Base-by-base conservation (phyloP, 2,113 vertebrate genomes). In the Phyllostomus discolor region DNA sequence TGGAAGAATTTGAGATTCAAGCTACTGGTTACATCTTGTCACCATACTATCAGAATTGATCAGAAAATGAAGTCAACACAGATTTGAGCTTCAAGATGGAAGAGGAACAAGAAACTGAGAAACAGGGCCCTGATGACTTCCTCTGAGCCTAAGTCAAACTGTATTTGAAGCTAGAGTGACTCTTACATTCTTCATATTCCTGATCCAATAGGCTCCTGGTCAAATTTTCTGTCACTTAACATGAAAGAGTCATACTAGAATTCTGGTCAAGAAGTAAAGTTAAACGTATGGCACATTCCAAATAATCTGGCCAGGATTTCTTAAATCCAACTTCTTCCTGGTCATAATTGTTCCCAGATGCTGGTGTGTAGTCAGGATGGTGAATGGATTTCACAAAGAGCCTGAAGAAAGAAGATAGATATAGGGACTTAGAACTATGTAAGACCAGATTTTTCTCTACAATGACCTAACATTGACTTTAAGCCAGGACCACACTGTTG, bases 401-500 rank as follows among this genome's bases (percentile, higher is more conserved):
- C n/a, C n/a, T 81, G 33, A 24, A 82, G 73, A 92, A 72, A 70
- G 9, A 57, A 52, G 38, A 85, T 57, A 43, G 3, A 72, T 3
- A 1, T 19, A 38, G 66, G 84, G 43, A 82, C 22, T 41, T 24
- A 43, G 82, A 72, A 16, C 2, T 1, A 22, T 10, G 1, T 50
- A 8, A 78, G 62, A 5, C 11, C 14, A 3, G 19, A 10, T 35
- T 2, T 26, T 26, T 81, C 46, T 64, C 26, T 26, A 7, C 35
- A 8, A 1, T 0, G 64, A 57, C 57, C 17, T 17, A 11, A 43
- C 57, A 19, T 2, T 33, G 46, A 22, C 38, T 11, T 35, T 4
- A n/a, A 64, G 35, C 38, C 28, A 50, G 43, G 15, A n/a, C 4
- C 28, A 9, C 2, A 4, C 8, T 0, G 0, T 4, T 38, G 8